A percentile compares a stretch with the other conserved stretches of the same genome.
Conservation (phyloP, 2,888 invertebrate species). For the Philereme transversata region DNA sequence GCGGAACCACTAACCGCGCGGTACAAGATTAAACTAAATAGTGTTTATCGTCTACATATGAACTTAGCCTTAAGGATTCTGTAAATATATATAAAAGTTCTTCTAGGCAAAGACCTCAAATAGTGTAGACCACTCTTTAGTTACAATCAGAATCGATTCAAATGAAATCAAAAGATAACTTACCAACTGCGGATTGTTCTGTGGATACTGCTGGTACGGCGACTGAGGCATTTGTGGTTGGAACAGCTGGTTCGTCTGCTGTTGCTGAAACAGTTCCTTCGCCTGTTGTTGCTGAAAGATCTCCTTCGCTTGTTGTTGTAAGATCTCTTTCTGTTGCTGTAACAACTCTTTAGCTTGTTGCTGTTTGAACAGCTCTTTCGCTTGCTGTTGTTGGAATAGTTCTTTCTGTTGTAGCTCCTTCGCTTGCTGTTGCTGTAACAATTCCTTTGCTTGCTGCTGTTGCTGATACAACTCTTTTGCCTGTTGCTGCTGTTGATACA, state of each 20-base stretch:
- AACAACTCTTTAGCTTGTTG: conserved; percentile 55
- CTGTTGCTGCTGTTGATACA: conserved; percentile 76
- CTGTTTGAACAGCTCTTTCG: conserved; percentile 67
- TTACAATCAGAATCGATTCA: neutral
- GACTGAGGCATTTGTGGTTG: conserved; percentile 66
- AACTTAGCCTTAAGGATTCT: too few species aligned
- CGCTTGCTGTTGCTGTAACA: conserved; percentile 64
- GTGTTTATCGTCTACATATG: too few species aligned
- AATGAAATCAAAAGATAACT: conserved; percentile 45
- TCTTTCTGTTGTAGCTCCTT: conserved; percentile 54
- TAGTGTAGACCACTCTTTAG: too few species aligned
- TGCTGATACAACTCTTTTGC: conserved; percentile 57
- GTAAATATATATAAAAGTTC: too few species aligned
- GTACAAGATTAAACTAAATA: too few species aligned
- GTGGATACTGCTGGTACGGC: conserved; percentile 72
- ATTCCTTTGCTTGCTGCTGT: conserved; percentile 63
- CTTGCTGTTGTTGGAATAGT: conserved; percentile 72
- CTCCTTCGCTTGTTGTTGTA: conserved; percentile 75
- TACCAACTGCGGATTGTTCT: conserved; percentile 82
- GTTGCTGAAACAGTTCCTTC: conserved; percentile 56
- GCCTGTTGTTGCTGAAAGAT: conserved; percentile 51
- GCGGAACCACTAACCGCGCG: too few species aligned
- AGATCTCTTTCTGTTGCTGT: conserved; percentile 55
- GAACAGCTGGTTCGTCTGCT: conserved; percentile 61
- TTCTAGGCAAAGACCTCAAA: too few species aligned